These are phyloP conservation scores for Luffia ferchaultella DNA, from an alignment of 2,888 invertebrate species.

Conservation along the genomic window DNA sequence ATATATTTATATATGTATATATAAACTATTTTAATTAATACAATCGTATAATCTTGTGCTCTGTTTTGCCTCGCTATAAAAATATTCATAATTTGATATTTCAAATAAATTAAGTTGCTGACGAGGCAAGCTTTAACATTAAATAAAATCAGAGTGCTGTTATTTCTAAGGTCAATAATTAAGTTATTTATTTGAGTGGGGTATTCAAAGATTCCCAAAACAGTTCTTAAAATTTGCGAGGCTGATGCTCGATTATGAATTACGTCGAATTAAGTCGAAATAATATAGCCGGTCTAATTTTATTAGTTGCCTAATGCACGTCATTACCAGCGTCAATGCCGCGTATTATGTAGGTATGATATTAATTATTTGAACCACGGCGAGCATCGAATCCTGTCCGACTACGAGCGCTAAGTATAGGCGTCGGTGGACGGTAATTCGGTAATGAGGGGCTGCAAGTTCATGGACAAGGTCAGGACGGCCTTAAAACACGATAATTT, in stretches of 20 bases:
- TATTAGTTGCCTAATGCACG: constrained; percentile 58
- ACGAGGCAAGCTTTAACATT: background rate
- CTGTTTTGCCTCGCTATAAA: no score
- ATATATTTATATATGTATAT: no score
- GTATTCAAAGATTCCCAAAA: background rate
- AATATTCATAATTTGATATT: no score
- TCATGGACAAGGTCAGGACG: constrained; percentile 46
- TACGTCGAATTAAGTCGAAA: constrained; percentile 51
- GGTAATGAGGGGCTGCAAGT: constrained; percentile 57
- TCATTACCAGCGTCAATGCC: constrained; percentile 46
- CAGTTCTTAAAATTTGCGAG: background rate
- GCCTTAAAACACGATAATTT: constrained; percentile 39
- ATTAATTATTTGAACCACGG: constrained; percentile 62
- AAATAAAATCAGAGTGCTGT: background rate
- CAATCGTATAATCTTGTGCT: no score
- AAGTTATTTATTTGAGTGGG: background rate
- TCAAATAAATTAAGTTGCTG: no score
- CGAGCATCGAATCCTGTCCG: constrained; percentile 15
- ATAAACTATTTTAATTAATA: no score
- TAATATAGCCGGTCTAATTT: constrained; percentile 48
- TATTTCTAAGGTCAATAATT: background rate
- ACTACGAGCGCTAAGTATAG: constrained; percentile 53
- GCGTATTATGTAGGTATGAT: constrained; percentile 61
- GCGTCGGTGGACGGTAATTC: constrained; percentile 50
- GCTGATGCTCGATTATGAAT: constrained; percentile 25